Conservation (phyloP, 2,888 invertebrate genomes). For the Trisateles emortualis region DNA sequence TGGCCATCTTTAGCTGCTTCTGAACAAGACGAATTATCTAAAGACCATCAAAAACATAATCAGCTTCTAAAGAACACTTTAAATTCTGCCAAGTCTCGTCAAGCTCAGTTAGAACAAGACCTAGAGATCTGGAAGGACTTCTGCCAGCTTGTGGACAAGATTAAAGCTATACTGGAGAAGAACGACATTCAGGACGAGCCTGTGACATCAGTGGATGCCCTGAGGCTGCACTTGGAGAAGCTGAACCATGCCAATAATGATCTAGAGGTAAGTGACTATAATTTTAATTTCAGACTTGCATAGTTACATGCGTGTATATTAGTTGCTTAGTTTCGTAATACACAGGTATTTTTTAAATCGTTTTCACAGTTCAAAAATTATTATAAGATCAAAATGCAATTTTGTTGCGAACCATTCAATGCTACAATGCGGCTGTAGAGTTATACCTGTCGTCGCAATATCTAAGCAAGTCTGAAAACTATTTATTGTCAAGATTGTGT, state of each 20-base stretch:
- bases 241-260: conserved; percentile 92
- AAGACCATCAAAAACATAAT: conserved; percentile 93
- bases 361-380: no score
- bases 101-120: conserved; percentile 93
- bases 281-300: conserved; percentile 12
- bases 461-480: neutral
- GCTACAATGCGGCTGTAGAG: no score
- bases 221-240: conserved; percentile 94
- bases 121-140: conserved; percentile 95
- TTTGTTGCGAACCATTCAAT: no score
- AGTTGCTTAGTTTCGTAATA: no score
- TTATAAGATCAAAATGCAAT: no score
- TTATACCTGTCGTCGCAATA: no score
- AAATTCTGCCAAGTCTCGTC: conserved; percentile 93
- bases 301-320: conserved; percentile 8
- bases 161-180: conserved; percentile 91
- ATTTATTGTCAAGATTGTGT: neutral
- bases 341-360: no score
- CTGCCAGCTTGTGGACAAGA: conserved; percentile 91
- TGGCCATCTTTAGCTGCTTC: conserved; percentile 94
- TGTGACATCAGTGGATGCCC: conserved; percentile 91
- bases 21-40: conserved; percentile 94
- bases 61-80: conserved; percentile 93
- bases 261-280: conserved; percentile 88
- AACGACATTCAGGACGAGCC: conserved; percentile 93